Percentiles rank a stretch among this genome's conserved stretches.
phyloP scores from a whole-genome alignment of 1,140 invertebrate genomes.

The Pseudomyrmex dendroicus region DNA sequence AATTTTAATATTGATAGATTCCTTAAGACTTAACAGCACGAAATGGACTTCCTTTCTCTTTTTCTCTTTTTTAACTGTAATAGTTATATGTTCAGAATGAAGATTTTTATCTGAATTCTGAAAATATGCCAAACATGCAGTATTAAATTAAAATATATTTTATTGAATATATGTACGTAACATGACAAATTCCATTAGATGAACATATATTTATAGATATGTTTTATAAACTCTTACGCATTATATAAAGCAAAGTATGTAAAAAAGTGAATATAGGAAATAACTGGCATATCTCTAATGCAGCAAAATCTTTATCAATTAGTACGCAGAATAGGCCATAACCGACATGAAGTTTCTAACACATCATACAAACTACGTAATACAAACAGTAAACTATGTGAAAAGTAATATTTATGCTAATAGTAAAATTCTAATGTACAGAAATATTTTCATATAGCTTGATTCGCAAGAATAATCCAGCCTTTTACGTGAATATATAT shows the following conservation, averaged over 20 bases:
- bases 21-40: constrained; percentile 23
- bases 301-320: constrained; percentile 54
- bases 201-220: constrained; percentile 46
- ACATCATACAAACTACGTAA: constrained; percentile 2
- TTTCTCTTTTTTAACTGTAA: not conserved
- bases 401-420: constrained; percentile 72
- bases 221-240: constrained; percentile 62
- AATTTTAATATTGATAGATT: constrained; percentile 50
- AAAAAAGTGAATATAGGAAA: constrained; percentile 20
- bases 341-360: constrained; percentile 30
- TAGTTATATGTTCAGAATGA: constrained; percentile 31
- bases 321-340: constrained; percentile 53
- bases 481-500: constrained; percentile 78
- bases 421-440: constrained; percentile 78
- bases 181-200: constrained; percentile 44
- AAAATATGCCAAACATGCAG: constrained; percentile 52
- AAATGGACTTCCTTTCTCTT: constrained; percentile 33
- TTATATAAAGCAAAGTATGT: constrained; percentile 41
- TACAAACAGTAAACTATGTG: constrained; percentile 61
- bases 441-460: constrained; percentile 78
- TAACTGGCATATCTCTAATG: constrained; percentile 61
- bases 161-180: constrained; percentile 20
- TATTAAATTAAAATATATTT: constrained; percentile 62
- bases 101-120: constrained; percentile 37
- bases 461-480: constrained; percentile 81